These are phyloP conservation scores for Nephila pilipes DNA, from an alignment of 1,140 invertebrate species.

Conservation along the genomic window DNA sequence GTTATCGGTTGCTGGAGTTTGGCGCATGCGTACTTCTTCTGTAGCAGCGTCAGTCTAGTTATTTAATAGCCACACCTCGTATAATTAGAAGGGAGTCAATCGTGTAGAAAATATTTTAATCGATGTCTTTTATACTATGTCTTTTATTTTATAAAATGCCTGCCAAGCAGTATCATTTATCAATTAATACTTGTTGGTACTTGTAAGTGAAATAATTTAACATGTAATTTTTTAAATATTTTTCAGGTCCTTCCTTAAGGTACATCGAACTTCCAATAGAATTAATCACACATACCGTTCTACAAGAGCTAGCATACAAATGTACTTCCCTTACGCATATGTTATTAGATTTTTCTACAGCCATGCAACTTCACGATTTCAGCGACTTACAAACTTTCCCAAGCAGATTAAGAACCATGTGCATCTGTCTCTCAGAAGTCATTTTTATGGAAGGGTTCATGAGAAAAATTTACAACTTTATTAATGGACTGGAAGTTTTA, in stretches of 20 bases:
- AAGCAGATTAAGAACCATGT: constrained; percentile 97
- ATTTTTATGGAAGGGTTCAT: constrained; percentile 99
- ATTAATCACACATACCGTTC: constrained; percentile 97
- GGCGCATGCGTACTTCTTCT: no score
- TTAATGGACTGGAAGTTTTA: constrained; percentile 98
- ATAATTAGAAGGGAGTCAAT: no score
- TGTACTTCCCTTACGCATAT: constrained; percentile 99
- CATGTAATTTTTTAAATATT: neutral
- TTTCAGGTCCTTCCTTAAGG: constrained; percentile 89
- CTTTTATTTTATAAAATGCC: no score
- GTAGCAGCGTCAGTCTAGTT: no score
- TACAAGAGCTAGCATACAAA: constrained; percentile 97
- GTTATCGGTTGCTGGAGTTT: no score
- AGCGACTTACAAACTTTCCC: constrained; percentile 99
- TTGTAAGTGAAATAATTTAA: neutral
- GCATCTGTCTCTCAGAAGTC: constrained; percentile 98
- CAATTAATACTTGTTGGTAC: no score
- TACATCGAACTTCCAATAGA: constrained; percentile 99
- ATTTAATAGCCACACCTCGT: no score
- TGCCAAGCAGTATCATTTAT: no score
- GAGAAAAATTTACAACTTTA: constrained; percentile 99
- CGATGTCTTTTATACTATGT: no score
- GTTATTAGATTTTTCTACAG: constrained; percentile 98
- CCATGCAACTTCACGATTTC: constrained; percentile 99
- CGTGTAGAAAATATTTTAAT: no score